Base-by-base conservation (phyloP, 2,888 invertebrate species). In the Drosophila pseudotakahashii region DNA sequence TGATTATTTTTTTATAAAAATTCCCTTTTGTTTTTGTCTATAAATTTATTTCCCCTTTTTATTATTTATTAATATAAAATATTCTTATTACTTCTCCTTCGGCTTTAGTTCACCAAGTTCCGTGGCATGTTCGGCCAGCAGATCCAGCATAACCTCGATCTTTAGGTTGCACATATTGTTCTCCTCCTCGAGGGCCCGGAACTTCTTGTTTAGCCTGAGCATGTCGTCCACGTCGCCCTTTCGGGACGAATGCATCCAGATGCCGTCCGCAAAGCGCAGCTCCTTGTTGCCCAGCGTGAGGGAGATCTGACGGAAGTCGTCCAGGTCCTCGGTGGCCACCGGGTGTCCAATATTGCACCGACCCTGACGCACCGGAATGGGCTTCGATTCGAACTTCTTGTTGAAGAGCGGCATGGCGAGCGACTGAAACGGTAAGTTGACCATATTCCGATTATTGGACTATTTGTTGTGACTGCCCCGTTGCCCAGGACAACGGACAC, bases 131-230 rank as follows among this genome's bases (percentile, higher is more conserved):
- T 92, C 92, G 2, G 92, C 89, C 26, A 92, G 60, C 41, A 92
- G 75, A 78, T 92, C 92, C 59, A 92, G 64, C 67, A 92, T 81
- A 4, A 92, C 88, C 51, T 92, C 92, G 34, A 91, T 88, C 72
- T 92, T 92, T 2, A 92, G 55, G 75, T 91, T 83, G 67, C 89
- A 89, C 79, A 92, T 87, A 72, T 91, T 91, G 54, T 92, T 92
- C 62, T 92, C 91, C 58, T 90, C 90, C 60, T 92, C 92, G 23
- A 92, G 67, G 0, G 75, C 75, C 30, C 90, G 90, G 3, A 91
- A 68, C 59, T 90, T 90, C 5, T 88, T 88, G 62, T 88, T 90
- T 51, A 92, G 61, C 7, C 83, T 88, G 3, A 81, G 68, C 45
- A 91, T 71, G 61, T 91, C 91, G 51, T 92, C 91, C 5, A 88